phyloP scores from a whole-genome alignment of 2,888 invertebrate genomes.

The Hecatera dysodea region DNA sequence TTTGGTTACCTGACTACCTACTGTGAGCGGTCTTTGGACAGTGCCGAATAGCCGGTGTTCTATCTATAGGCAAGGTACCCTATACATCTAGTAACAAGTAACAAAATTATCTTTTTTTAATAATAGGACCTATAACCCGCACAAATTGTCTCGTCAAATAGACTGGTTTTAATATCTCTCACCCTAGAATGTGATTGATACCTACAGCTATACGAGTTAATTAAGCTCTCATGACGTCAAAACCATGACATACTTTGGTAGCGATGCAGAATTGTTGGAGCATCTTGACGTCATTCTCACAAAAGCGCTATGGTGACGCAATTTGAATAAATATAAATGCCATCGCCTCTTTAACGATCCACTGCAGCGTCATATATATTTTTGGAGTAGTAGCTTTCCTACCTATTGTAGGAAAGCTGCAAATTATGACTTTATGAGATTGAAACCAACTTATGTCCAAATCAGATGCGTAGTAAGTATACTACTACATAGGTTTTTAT shows the following conservation, averaged over 20 bases:
- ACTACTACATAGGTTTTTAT: too few relatives aligned
- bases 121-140: too few relatives aligned
- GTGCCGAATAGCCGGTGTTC: not conserved
- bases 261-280: conserved; percentile 9
- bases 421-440: too few relatives aligned
- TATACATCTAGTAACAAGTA: not conserved
- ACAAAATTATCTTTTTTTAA: too few relatives aligned
- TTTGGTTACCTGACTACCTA: too few relatives aligned
- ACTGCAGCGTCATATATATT: not conserved
- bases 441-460: too few relatives aligned
- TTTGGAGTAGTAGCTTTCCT: too few relatives aligned
- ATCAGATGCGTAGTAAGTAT: too few relatives aligned
- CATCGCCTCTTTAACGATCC: not conserved
- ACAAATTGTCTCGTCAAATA: not conserved
- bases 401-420: too few relatives aligned
- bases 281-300: conserved; percentile 30
- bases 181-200: conserved; percentile 31
- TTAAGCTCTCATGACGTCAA: conserved; percentile 33
- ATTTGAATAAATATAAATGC: not conserved
- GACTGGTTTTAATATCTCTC: conserved; percentile 24
- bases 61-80: not conserved
- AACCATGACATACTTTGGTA: conserved; percentile 32
- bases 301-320: conserved; percentile 27
- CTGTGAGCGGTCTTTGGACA: not conserved
- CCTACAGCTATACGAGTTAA: conserved; percentile 17